phyloP scores from a whole-genome alignment of 2,888 invertebrate genomes.

The Dimorphilus gyrociliatus region DNA sequence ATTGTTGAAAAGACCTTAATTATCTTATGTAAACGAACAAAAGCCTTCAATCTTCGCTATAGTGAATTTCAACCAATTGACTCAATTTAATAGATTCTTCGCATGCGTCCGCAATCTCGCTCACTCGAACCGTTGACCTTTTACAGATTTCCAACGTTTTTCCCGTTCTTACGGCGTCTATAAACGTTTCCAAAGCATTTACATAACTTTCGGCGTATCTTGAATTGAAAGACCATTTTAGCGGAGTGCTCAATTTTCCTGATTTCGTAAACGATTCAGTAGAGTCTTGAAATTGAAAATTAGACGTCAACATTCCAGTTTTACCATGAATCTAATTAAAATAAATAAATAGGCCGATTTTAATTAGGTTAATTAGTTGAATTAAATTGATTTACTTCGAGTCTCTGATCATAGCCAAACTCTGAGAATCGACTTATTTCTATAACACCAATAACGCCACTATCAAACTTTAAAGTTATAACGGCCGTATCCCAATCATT shows the following conservation, averaged over 20 bases:
- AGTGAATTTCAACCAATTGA: too few species aligned
- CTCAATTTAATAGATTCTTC: too few species aligned
- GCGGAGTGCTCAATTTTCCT: constrained; percentile 4
- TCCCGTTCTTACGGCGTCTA: constrained; percentile 23
- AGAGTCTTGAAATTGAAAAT: constrained; percentile 13
- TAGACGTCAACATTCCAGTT: constrained; percentile 19
- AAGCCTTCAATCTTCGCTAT: too few species aligned
- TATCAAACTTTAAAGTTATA: constrained; percentile 46
- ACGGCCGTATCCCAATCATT: constrained; percentile 50
- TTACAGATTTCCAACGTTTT: too few species aligned
- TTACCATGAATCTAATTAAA: constrained; percentile 21
- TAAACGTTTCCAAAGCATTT: constrained; percentile 21
- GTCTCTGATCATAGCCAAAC: constrained; percentile 53
- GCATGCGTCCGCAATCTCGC: too few species aligned
- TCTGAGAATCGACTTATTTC: constrained; percentile 48
- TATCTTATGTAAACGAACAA: too few species aligned
- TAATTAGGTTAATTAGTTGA: background rate
- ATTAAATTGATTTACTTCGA: constrained; percentile 40
- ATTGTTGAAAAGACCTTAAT: too few species aligned
- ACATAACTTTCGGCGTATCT: constrained; percentile 22
- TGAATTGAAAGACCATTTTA: constrained; percentile 10
- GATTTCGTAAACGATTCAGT: constrained; percentile 2
- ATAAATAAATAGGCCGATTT: background rate
- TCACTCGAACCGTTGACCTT: too few species aligned
- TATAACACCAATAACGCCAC: constrained; percentile 48